These are phyloP conservation scores for Andrena bicolor DNA, from an alignment of 2,888 invertebrate species.

Conservation along the genomic window DNA sequence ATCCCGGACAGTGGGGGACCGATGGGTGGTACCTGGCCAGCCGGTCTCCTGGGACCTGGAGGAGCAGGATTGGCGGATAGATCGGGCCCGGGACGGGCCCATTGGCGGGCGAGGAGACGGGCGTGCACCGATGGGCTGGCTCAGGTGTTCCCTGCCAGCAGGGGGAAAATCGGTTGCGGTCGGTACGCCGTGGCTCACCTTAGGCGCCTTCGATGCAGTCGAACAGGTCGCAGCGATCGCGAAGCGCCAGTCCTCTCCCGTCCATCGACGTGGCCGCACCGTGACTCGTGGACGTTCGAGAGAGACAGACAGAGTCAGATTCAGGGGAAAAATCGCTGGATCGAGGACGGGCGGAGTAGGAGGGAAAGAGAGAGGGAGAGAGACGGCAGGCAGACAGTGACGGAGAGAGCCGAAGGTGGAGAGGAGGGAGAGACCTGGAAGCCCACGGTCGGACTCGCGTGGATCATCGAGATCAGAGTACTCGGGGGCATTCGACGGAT, in stretches of 20 bases:
- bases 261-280: conserved; percentile 84
- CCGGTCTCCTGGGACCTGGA: conserved; percentile 42
- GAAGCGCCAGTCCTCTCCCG: conserved; percentile 84
- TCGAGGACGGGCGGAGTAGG: conserved; percentile 26
- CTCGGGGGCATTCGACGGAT: conserved; percentile 36
- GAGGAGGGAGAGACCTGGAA: conserved; percentile 18
- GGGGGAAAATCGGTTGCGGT: conserved; percentile 64
- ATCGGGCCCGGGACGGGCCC: conserved; percentile 25
- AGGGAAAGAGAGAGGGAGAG: conserved; percentile 22
- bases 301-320: conserved; percentile 61
- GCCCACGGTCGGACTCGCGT: conserved; percentile 18
- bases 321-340: conserved; percentile 26
- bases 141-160: conserved; percentile 57
- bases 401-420: conserved; percentile 21
- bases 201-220: conserved; percentile 75
- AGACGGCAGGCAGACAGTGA: neutral
- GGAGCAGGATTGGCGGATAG: conserved; percentile 69
- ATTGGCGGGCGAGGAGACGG: conserved; percentile 66
- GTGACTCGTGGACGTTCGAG: conserved; percentile 77
- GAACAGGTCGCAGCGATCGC: conserved; percentile 81
- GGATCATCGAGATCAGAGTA: conserved; percentile 40
- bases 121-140: conserved; percentile 70
- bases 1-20: conserved; percentile 55
- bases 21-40: conserved; percentile 64
- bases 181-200: conserved; percentile 60